Conservation (phyloP, 2,797 vertebrate genomes). For the Myoxocephalus aenaeus region DNA sequence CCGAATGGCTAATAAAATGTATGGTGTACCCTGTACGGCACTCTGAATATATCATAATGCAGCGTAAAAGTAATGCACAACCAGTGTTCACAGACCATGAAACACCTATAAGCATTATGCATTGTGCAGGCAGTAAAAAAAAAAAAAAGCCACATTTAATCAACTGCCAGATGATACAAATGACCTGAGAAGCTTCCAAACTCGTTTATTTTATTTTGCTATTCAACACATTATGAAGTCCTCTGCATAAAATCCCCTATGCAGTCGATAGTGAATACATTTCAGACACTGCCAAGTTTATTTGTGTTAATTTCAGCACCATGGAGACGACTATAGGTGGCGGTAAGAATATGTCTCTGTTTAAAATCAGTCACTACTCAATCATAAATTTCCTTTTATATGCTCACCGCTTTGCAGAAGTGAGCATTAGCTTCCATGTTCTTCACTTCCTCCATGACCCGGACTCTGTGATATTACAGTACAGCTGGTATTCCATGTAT, state of each 20-base stretch:
- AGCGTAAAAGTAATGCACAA: not conserved
- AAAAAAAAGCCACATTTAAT: not conserved
- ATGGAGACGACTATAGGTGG: too few species aligned
- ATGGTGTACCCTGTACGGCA: not conserved
- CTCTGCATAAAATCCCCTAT: not conserved
- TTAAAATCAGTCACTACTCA: not conserved
- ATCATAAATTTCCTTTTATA: not conserved
- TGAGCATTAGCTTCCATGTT: too few species aligned
- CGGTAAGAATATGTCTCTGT: not conserved
- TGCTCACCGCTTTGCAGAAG: too few species aligned
- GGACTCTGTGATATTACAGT: not conserved
- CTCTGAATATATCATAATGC: not conserved
- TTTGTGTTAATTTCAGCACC: not conserved
- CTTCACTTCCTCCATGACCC: not conserved
- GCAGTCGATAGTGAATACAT: not conserved
- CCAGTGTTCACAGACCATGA: too few species aligned
- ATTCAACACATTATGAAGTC: not conserved
- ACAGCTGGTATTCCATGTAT: not conserved
- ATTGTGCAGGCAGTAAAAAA: not conserved
- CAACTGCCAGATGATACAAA: not conserved
- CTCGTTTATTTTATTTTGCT: not conserved
- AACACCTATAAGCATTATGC: fast-evolving
- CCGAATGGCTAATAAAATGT: not conserved
- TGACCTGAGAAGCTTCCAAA: not conserved
- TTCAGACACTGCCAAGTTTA: not conserved